Conservation (phyloP, 2,113 vertebrate genomes). For the Eptesicus fuscus region DNA sequence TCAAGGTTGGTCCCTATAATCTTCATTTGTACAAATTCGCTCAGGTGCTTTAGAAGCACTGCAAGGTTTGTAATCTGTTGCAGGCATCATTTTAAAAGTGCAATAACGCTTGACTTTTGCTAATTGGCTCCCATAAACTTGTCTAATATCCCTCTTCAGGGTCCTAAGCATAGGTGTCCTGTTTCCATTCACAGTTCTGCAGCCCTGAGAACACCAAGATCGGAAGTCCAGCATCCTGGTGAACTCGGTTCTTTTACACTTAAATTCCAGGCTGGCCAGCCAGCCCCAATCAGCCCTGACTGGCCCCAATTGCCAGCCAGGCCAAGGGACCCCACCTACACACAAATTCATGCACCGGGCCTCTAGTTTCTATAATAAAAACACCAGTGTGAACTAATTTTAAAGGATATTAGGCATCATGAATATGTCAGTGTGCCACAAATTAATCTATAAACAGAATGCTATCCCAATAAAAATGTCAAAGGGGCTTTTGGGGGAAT, state of each 20-base stretch:
- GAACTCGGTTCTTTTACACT: background rate
- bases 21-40: background rate
- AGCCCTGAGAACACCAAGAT: background rate
- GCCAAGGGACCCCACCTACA: no score
- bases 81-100: background rate
- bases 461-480: background rate
- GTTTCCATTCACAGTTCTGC: background rate
- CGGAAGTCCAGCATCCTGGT: background rate
- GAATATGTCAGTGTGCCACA: background rate
- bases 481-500: background rate
- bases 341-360: no score
- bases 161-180: background rate
- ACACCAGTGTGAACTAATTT: background rate
- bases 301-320: no score
- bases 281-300: no score
- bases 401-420: background rate
- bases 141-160: background rate
- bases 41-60: background rate
- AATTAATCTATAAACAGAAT: slow-evolving; percentile 8
- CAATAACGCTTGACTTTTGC: background rate
- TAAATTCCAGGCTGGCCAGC: background rate
- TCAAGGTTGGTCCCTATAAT: background rate
- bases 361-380: background rate
- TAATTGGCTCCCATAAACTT: background rate
- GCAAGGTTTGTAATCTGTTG: background rate